Percentiles rank a stretch among this genome's conserved stretches.
Conservation (phyloP, 2,888 invertebrate genomes). For the Apamea monoglypha region DNA sequence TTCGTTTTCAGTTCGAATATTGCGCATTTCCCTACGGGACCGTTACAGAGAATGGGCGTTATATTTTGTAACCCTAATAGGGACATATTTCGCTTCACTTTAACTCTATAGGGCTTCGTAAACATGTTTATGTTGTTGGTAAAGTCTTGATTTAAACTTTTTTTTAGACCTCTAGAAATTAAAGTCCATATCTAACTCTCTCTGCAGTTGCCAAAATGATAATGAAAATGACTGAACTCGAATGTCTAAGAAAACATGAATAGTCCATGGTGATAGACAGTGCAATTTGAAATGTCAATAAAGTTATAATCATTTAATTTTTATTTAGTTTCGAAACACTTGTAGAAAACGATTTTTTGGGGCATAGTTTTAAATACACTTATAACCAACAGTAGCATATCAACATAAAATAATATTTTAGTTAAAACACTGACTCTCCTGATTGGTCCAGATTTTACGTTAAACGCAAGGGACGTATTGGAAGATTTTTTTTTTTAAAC, state of each 20-base stretch:
- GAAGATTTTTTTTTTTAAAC: too few species aligned
- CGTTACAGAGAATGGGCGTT: slow-evolving; percentile 74
- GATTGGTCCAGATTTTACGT: neutral
- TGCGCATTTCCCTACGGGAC: slow-evolving; percentile 72
- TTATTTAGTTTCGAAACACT: too few species aligned
- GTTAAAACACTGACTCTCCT: neutral
- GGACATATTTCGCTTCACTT: slow-evolving; percentile 69
- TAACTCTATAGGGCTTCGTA: slow-evolving; percentile 69
- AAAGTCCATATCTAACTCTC: neutral
- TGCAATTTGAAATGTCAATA: too few species aligned
- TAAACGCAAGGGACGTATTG: neutral
- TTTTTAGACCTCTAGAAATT: neutral
- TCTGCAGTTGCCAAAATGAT: neutral
- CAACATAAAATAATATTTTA: too few species aligned
- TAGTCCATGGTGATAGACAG: too few species aligned
- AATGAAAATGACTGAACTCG: too few species aligned
- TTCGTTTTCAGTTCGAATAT: slow-evolving; percentile 71
- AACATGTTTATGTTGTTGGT: slow-evolving; percentile 66
- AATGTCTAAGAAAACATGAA: neutral
- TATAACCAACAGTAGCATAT: too few species aligned
- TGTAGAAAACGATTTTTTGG: too few species aligned
- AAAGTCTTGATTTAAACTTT: slow-evolving; percentile 12
- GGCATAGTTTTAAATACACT: too few species aligned
- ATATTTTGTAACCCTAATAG: slow-evolving; percentile 78
- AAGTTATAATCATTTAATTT: too few species aligned